Conservation (phyloP, 2,888 invertebrate species). For the Drosophila differens region DNA sequence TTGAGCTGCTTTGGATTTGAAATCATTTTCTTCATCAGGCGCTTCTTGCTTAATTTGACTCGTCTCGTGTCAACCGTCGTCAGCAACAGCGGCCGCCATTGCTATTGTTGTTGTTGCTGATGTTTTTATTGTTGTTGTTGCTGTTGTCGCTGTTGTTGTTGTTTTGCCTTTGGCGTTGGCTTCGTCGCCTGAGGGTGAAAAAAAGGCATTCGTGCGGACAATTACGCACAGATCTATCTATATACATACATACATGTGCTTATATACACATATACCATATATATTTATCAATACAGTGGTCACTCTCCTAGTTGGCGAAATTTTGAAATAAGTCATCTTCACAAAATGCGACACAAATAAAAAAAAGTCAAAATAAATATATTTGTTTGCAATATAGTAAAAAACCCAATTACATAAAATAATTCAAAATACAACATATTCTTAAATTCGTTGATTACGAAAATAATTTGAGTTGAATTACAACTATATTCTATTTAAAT, state of each 20-base stretch:
- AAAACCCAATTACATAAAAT: neutral
- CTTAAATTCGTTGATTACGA: neutral
- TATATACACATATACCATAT: neutral
- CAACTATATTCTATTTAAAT: neutral
- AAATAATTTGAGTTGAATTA: neutral
- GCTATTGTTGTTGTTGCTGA: slow-evolving; percentile 29
- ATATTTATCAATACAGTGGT: slow-evolving; percentile 18
- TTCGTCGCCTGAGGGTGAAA: slow-evolving; percentile 80
- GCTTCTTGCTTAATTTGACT: slow-evolving; percentile 61
- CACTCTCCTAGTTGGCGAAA: neutral
- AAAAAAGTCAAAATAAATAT: neutral
- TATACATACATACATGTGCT: slow-evolving; percentile 1
- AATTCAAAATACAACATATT: neutral
- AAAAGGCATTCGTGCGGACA: slow-evolving; percentile 74
- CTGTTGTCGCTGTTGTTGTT: slow-evolving; percentile 30
- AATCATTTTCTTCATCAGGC: slow-evolving; percentile 10
- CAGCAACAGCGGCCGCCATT: slow-evolving; percentile 62
- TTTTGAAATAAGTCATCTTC: neutral
- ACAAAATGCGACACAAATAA: neutral
- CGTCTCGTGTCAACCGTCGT: slow-evolving; percentile 78
- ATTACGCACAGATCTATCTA: slow-evolving; percentile 42
- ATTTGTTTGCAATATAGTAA: neutral
- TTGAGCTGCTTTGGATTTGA: slow-evolving; percentile 23
- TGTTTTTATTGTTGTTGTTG: slow-evolving; percentile 40
- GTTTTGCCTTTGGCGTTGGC: slow-evolving; percentile 71